Evolutionary conservation across 2,113 vertebrate species (phyloP).

Genomic region (Eulacestoma nigropectus): DNA sequence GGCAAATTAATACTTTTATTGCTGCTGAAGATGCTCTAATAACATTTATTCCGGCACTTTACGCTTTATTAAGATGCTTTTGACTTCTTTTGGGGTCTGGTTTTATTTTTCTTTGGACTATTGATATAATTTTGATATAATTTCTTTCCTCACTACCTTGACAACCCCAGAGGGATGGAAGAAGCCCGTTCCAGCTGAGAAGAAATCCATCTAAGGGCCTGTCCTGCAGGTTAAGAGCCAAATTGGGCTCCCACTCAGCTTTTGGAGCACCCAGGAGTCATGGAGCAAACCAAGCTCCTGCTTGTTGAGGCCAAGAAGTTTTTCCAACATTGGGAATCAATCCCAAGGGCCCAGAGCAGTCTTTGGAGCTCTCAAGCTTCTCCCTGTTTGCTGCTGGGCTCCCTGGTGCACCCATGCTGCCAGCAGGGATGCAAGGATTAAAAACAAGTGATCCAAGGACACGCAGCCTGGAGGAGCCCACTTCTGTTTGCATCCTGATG

Average conservation of each 20-base stretch:
- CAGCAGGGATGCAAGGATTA: neutral
- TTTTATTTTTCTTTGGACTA: neutral
- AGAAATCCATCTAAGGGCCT: neutral
- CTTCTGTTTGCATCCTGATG: neutral
- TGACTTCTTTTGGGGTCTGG: neutral
- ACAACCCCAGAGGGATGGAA: neutral
- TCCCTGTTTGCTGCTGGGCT: neutral
- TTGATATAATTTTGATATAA: neutral
- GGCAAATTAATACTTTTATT: constrained; percentile 61
- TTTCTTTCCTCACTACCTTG: neutral
- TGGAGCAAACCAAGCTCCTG: neutral
- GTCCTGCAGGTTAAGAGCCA: neutral
- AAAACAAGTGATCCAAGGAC: neutral
- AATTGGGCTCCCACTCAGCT: neutral
- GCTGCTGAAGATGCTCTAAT: constrained; percentile 14
- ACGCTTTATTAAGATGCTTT: neutral
- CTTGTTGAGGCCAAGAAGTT: fast-evolving
- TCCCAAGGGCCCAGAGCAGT: neutral
- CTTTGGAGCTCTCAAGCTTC: neutral
- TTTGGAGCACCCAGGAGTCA: neutral
- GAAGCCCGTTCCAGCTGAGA: neutral
- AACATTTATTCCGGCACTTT: constrained; percentile 58
- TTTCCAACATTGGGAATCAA: neutral
- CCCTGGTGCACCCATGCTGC: fast-evolving
- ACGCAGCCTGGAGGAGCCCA: neutral